These are phyloP conservation scores for Phylloscopus trochiloides DNA, from an alignment of 2,113 vertebrate genomes.

Conservation along the genomic window DNA sequence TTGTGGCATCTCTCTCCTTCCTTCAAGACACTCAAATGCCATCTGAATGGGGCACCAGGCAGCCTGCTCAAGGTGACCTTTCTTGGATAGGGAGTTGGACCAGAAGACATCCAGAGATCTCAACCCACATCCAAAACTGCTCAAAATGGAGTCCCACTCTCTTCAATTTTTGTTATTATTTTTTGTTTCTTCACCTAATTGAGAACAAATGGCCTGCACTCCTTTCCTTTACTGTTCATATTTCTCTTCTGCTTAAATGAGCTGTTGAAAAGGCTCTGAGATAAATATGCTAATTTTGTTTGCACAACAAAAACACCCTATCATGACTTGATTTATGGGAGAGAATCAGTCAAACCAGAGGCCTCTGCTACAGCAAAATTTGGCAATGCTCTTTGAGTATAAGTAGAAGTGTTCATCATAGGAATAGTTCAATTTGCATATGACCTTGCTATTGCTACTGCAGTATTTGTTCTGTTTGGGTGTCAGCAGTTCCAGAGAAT, in stretches of 20 bases:
- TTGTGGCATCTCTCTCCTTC: background rate
- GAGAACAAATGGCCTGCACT: background rate
- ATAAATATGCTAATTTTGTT: background rate
- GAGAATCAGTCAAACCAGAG: background rate
- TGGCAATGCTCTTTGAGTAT: background rate
- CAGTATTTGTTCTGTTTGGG: background rate
- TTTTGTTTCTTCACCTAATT: background rate
- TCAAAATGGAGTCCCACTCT: background rate
- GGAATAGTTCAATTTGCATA: conserved; percentile 10
- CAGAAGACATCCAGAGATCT: background rate
- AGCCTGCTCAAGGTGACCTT: background rate
- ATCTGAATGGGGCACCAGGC: fast-evolving
- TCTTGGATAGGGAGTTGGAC: background rate
- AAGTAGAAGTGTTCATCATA: background rate
- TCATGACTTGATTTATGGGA: background rate
- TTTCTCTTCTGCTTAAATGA: background rate
- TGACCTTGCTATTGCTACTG: background rate
- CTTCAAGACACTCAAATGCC: background rate
- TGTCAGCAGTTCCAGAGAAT: background rate
- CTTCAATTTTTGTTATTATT: background rate
- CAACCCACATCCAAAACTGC: background rate
- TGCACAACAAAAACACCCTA: background rate
- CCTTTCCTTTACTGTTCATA: background rate
- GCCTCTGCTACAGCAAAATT: background rate
- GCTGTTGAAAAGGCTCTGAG: background rate